These are phyloP conservation scores for Ostrea denselamellosa DNA, from an alignment of 1,140 invertebrate species.

Conservation along the genomic window DNA sequence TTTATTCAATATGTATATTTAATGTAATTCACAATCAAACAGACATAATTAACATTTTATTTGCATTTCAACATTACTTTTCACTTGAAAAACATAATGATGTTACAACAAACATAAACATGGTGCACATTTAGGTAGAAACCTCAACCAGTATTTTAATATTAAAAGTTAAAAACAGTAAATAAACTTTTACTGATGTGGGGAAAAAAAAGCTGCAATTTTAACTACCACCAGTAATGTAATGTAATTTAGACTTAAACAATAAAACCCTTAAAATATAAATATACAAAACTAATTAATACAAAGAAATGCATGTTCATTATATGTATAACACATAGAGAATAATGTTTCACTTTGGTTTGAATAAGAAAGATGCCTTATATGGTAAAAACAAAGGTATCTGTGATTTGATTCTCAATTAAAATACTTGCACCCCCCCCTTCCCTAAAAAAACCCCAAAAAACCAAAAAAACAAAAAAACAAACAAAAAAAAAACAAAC, in stretches of 20 bases:
- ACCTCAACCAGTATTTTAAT: slow-evolving; percentile 1
- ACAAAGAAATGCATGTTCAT: too few species aligned
- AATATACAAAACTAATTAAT: too few species aligned
- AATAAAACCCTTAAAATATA: too few species aligned
- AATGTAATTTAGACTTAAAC: too few species aligned
- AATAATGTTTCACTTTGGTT: too few species aligned
- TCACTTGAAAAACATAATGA: neutral
- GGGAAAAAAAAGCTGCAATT: neutral
- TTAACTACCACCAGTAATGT: too few species aligned
- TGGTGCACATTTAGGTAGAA: neutral
- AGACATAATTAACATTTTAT: neutral
- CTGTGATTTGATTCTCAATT: too few species aligned
- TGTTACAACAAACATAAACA: neutral
- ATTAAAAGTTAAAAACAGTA: neutral
- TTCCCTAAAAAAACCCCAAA: neutral
- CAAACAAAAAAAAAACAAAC: neutral
- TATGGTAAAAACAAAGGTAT: too few species aligned
- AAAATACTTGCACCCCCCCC: neutral
- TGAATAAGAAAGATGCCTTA: too few species aligned
- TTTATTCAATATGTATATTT: neutral
- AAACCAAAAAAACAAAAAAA: neutral
- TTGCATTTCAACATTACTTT: neutral
- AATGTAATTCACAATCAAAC: neutral
- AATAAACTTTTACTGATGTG: neutral
- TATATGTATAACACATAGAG: too few species aligned